These are phyloP conservation scores for Pachyramphus minor DNA, from an alignment of 2,113 vertebrate genomes.

Conservation along the genomic window DNA sequence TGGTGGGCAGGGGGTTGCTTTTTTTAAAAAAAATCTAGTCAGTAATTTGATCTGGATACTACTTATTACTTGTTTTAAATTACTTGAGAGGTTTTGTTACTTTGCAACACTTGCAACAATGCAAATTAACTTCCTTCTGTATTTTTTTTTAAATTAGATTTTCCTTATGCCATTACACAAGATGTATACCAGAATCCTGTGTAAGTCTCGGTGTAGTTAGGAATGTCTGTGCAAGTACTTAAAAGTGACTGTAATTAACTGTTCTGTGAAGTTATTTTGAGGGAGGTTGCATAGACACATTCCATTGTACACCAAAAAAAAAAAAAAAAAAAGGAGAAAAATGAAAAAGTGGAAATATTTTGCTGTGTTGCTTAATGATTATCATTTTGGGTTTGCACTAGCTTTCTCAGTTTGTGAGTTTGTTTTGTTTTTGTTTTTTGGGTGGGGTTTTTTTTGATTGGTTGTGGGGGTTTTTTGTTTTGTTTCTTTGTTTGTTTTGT, in stretches of 20 bases:
- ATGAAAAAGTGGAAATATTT: not conserved
- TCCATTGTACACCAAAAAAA: conserved; percentile 54
- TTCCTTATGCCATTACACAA: conserved; percentile 31
- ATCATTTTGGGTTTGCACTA: conserved; percentile 48
- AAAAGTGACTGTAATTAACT: conserved; percentile 23
- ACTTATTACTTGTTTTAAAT: conserved; percentile 70
- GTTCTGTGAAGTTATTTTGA: conserved; percentile 41
- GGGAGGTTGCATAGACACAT: conserved; percentile 45
- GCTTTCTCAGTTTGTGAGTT: not conserved
- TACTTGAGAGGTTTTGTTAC: conserved; percentile 73
- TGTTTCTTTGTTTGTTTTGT: not conserved
- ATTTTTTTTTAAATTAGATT: conserved; percentile 40
- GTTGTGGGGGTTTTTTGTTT: not conserved
- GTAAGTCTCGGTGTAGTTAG: conserved; percentile 27
- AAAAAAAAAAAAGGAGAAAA: too few species aligned
- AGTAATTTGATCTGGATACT: conserved; percentile 68
- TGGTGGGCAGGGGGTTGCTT: not conserved
- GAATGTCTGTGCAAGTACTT: conserved; percentile 42
- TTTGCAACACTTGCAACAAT: conserved; percentile 64
- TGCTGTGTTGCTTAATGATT: conserved; percentile 40
- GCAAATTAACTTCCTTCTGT: conserved; percentile 64
- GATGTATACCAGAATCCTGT: conserved; percentile 40
- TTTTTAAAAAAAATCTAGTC: conserved; percentile 41
- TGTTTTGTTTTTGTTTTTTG: not conserved
- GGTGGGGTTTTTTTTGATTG: not conserved